These are phyloP conservation scores for Cataglyphis albicans DNA, from an alignment of 2,888 invertebrate genomes.

Conservation along the genomic window DNA sequence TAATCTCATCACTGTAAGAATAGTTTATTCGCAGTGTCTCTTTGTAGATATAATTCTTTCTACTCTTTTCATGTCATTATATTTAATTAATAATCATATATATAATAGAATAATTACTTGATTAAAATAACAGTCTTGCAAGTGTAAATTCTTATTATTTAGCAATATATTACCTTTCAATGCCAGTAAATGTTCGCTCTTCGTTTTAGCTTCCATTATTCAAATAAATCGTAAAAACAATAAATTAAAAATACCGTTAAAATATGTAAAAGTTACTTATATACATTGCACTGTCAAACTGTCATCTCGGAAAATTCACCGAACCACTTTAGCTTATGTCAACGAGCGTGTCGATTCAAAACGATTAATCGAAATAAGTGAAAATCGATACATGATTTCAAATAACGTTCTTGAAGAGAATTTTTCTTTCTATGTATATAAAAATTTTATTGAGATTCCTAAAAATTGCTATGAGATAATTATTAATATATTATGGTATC, in stretches of 20 bases:
- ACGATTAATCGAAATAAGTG: not conserved
- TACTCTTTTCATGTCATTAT: not conserved
- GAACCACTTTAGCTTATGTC: conserved; percentile 18
- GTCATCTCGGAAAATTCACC: not conserved
- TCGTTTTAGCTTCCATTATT: conserved; percentile 88
- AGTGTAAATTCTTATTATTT: conserved; percentile 2
- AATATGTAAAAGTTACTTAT: not conserved
- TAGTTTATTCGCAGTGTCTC: not conserved
- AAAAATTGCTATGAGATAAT: too few relatives aligned
- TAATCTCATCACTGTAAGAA: conserved; percentile 94
- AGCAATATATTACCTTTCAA: conserved; percentile 86
- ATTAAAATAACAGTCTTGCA: not conserved
- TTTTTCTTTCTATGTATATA: not conserved
- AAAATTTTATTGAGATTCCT: not conserved
- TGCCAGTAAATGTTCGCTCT: conserved; percentile 88
- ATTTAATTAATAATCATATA: not conserved
- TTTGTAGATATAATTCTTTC: not conserved
- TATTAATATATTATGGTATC: not conserved
- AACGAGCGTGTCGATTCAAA: not conserved
- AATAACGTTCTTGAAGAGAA: not conserved
- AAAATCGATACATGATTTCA: conserved; percentile 8
- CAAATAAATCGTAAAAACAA: not conserved
- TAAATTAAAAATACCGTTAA: conserved; percentile 15
- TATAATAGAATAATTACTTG: not conserved
- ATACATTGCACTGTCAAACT: not conserved